Base-by-base conservation (phyloP, 2,888 invertebrate species). In the Allolobophora icterica region DNA sequence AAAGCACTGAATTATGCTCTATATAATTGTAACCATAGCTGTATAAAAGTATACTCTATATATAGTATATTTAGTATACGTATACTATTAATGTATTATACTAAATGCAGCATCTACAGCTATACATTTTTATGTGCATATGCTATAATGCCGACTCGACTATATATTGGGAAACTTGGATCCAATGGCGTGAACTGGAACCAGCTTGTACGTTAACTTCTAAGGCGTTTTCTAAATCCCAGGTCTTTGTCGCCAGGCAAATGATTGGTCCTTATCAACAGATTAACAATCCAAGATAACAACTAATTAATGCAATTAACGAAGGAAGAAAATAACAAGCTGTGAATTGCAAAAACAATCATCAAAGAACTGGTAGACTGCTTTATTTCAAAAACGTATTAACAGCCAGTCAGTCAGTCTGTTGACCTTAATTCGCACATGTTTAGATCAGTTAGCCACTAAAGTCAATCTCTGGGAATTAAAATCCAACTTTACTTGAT, bases 301-400 rank as follows among this genome's bases (percentile, higher is more conserved):
- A 71, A 71, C 30, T 71, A 71, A 71, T 71, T 71, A 71, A 71
- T n/a, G 8, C n/a, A 71, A 71, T n/a, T 71, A 71, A 71, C n/a
- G 71, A 71, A n/a, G 71, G n/a, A 71, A 71, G 71, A 71, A 71
- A 71, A n/a, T 71, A 71, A n/a, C n/a, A n/a, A 71, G n/a, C 52
- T 24, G 52, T 52, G 52, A 71, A n/a, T n/a, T n/a, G 71, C 30
- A 71, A 71, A 71, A 71, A 71, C 71, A 71, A 71, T n/a, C 11
- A 71, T 71, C 17, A 71, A 71, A 71, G 71, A 71, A 71, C 71
- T 71, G 30, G 71, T n/a, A 30, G n/a, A 71, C 71, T 71, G n/a
- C n/a, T 71, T 71, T 71, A 71, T 71, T 71, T 71, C 8, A 71
- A 71, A 52, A 71, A 71, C 71, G 11, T n/a, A n/a, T n/a, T 71